Evolutionary conservation across 2,113 vertebrate genomes (phyloP).

Genomic region (Gallinago media): DNA sequence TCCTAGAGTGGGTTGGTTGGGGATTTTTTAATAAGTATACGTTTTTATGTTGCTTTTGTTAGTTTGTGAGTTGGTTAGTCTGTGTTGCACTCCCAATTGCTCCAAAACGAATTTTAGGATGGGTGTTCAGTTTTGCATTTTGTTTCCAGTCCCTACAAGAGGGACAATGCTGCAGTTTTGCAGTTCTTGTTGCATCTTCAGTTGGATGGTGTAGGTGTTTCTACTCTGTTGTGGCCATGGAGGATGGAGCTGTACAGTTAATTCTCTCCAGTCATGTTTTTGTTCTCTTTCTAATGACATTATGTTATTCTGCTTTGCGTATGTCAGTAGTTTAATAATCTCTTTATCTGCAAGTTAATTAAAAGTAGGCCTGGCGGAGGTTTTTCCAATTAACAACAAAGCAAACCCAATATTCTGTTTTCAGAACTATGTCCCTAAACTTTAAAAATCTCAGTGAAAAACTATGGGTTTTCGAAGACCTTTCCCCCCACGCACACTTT

Average conservation of each 20-base stretch:
- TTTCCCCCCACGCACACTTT: background rate
- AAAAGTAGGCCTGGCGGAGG: background rate
- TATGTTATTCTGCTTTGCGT: background rate
- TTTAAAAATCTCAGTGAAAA: background rate
- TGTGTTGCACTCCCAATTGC: background rate
- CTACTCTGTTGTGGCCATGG: background rate
- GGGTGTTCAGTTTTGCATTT: background rate
- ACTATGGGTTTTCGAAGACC: background rate
- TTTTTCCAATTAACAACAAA: background rate
- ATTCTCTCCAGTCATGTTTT: background rate
- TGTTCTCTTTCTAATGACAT: background rate
- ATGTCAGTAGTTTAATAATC: background rate
- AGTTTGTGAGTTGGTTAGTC: background rate
- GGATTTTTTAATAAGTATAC: background rate
- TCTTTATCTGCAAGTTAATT: background rate
- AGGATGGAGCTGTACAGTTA: background rate
- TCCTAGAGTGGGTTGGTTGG: background rate
- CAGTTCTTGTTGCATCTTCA: fast-evolving
- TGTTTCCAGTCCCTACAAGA: background rate
- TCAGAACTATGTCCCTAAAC: background rate
- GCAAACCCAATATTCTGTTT: background rate
- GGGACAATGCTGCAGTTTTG: background rate
- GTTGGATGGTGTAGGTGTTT: background rate
- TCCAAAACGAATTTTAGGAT: background rate
- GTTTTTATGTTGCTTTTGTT: background rate